phyloP scores from a whole-genome alignment of 2,113 vertebrate genomes.

The Cyanoramphus novaezelandiae region DNA sequence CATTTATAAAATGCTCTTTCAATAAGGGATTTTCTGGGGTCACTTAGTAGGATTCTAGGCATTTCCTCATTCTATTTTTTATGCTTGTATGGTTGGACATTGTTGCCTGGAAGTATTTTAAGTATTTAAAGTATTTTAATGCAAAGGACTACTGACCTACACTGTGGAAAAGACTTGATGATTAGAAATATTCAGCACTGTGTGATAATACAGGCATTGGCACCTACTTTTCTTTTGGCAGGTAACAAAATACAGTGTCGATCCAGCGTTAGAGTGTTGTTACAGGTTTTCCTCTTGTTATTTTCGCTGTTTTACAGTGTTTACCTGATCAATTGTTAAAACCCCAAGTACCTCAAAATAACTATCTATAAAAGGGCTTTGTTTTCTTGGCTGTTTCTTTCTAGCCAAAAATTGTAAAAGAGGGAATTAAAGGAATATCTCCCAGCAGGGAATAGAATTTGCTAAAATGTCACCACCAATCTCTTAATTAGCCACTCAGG shows the following conservation, averaged over 20 bases:
- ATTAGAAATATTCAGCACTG: not conserved
- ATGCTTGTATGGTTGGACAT: not conserved
- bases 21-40: not conserved
- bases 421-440: not conserved
- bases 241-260: not conserved
- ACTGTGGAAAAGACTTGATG: not conserved
- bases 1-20: conserved; percentile 8
- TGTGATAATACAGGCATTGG: not conserved
- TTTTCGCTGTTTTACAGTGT: not conserved
- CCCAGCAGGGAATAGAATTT: not conserved
- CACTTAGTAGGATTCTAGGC: not conserved
- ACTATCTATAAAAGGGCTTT: not conserved
- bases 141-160: not conserved
- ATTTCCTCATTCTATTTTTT: not conserved
- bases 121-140: not conserved
- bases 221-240: not conserved
- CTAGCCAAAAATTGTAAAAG: not conserved
- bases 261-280: not conserved
- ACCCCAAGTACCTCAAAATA: not conserved
- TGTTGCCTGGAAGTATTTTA: not conserved
- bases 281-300: not conserved
- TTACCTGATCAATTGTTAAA: not conserved
- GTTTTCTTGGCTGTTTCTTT: not conserved
- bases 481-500: conserved; percentile 24
- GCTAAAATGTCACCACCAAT: not conserved